A percentile compares a stretch with the other conserved stretches of the same genome.
phyloP scores from a whole-genome alignment of 2,888 invertebrate genomes.

The Troides aeacus region DNA sequence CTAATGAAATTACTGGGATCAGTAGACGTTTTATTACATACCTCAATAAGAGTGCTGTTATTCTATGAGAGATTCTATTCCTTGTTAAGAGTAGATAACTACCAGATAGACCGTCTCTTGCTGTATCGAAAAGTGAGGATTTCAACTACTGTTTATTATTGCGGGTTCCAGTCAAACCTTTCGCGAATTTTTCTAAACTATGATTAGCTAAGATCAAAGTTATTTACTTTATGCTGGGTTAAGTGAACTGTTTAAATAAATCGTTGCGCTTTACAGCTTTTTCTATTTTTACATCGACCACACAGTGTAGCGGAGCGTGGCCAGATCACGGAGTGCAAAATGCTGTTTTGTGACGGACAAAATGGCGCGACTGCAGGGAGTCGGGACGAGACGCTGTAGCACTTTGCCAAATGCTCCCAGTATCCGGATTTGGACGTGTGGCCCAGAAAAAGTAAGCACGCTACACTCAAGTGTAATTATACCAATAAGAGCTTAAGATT shows the following conservation, averaged over 20 bases:
- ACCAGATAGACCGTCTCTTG: too few relatives aligned
- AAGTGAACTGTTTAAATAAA: slow-evolving; percentile 8
- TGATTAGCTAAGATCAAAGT: not conserved
- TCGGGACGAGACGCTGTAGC: slow-evolving; percentile 47
- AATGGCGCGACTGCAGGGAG: slow-evolving; percentile 58
- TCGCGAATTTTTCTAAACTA: not conserved
- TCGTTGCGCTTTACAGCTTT: slow-evolving; percentile 37
- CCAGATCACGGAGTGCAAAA: slow-evolving; percentile 66
- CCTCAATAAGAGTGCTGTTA: too few relatives aligned
- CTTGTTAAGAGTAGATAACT: too few relatives aligned
- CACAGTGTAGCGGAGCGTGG: slow-evolving; percentile 31
- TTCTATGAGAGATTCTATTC: too few relatives aligned
- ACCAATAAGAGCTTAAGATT: slow-evolving; percentile 32
- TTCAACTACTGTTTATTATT: too few relatives aligned
- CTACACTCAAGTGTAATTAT: slow-evolving; percentile 42
- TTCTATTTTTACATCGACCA: slow-evolving; percentile 36
- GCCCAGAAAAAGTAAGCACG: slow-evolving; percentile 50
- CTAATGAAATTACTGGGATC: too few relatives aligned
- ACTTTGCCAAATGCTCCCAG: slow-evolving; percentile 69
- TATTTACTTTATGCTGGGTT: not conserved
- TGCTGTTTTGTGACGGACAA: slow-evolving; percentile 63
- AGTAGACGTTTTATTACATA: too few relatives aligned
- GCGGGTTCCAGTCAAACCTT: not conserved
- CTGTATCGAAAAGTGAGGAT: too few relatives aligned
- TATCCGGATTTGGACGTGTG: slow-evolving; percentile 66